Base-by-base conservation (phyloP, 2,113 vertebrate species). In the Eublepharis macularius region DNA sequence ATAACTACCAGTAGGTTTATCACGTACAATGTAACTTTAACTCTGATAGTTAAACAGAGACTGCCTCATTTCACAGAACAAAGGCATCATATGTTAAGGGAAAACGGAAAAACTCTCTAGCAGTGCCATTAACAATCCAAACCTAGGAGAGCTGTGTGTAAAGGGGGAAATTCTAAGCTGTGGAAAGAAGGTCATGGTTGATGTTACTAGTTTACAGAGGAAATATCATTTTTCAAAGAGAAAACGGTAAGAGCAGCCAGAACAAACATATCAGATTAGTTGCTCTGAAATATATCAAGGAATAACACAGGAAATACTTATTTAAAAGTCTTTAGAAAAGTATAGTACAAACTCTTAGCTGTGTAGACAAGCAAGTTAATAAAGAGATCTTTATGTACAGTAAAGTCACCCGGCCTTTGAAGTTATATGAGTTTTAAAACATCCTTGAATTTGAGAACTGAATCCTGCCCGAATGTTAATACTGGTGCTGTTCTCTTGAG, bases 21-120 rank as follows among this genome's bases (percentile, higher is more conserved):
- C 88, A 26, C 7, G 8, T 57, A 3, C 70, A 10, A 36, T 80
- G 9, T 84, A 41, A 34, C 80, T 93, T 81, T 85, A 87, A 45
- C 87, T 86, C 43, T 75, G 69, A 76, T 65, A 68, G 60, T 51
- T 3, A 3, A 84, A 1, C 34, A 89, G 29, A 54, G 24, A 8
- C 36, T 45, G 65, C 6, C 51, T 73, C 21, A 39, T 69, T 81
- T 49, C 12, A 65, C 66, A 43, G 19, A 72, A 81, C 26, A 63
- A 76, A 41, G 49, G 9, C 24, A 36, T 36, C 34, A 5, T 76
- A 60, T 36, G 70, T 29, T 16, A 65, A 78, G 34, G 29, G 21
- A 21, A 77, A 17, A 17, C n/a, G 8, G 74, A 51, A 63, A 70
- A 77, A 17, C 60, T 1, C 66, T 21, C 13, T 83, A 47, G 32